phyloP scores from a whole-genome alignment of 2,797 vertebrate species.

The Gobio occitaniae region DNA sequence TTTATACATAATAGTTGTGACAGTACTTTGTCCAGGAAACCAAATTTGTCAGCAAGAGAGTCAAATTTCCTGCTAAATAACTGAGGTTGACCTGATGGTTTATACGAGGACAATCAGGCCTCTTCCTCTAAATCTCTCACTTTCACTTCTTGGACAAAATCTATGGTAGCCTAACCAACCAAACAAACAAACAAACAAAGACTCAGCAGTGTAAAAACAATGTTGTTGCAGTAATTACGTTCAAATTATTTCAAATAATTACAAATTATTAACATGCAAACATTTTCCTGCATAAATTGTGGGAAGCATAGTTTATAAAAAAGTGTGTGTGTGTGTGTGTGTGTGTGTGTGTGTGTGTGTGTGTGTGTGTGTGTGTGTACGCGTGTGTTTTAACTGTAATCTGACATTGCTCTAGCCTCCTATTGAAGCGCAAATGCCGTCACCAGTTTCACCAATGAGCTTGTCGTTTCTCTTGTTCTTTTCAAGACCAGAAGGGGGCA shows the following conservation, averaged over 20 bases:
- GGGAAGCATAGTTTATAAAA: not conserved
- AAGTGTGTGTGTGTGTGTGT: not conserved
- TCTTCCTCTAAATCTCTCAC: conserved; percentile 21
- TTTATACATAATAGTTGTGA: not conserved
- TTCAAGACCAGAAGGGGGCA: conserved; percentile 67
- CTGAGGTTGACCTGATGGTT: conserved; percentile 15
- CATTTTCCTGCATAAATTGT: not conserved
- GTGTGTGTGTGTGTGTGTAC: not conserved
- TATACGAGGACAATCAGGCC: conserved; percentile 11
- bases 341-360: not conserved
- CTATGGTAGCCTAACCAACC: conserved; percentile 46
- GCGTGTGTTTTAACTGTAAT: not conserved
- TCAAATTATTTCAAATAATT: not conserved
- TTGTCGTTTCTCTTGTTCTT: conserved; percentile 44
- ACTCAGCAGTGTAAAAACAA: conserved; percentile 14
- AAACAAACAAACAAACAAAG: not conserved
- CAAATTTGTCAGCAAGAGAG: not conserved
- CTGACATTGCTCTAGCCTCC: not conserved
- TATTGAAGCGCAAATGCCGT: not conserved
- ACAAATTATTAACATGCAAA: not conserved
- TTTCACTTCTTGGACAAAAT: conserved; percentile 15
- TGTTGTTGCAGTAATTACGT: not conserved
- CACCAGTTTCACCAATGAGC: not conserved
- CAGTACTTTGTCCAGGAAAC: not conserved
- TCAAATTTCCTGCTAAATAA: not conserved